Percentiles rank a stretch among this genome's conserved stretches.
Evolutionary conservation across 1,140 invertebrate genomes (phyloP).

Genomic region (Procambarus virginalis): DNA sequence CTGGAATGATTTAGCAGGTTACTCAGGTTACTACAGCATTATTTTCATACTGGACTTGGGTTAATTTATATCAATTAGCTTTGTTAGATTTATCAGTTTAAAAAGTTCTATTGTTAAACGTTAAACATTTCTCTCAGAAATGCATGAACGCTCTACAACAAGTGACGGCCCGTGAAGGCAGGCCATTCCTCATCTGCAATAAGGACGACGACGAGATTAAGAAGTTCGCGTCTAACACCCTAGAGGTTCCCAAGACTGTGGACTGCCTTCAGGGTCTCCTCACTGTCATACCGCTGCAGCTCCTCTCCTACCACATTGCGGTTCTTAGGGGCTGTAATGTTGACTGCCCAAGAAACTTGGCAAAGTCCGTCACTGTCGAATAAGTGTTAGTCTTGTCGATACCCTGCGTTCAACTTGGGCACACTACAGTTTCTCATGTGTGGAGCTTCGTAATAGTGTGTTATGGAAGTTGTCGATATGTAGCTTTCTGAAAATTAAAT

Average conservation of each 20-base stretch:
- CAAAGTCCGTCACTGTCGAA: conserved; percentile 99
- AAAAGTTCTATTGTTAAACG: too few species aligned
- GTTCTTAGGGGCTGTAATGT: conserved; percentile 97
- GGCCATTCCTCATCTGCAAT: conserved; percentile 96
- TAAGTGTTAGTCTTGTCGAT: conserved; percentile 75
- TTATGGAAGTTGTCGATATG: background rate
- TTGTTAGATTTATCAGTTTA: too few species aligned
- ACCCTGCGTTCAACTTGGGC: background rate
- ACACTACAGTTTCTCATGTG: background rate
- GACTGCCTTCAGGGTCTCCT: conserved; percentile 87
- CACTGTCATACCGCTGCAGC: conserved; percentile 73
- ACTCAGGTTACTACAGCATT: too few species aligned
- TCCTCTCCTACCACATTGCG: conserved; percentile 97
- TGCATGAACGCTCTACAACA: conserved; percentile 99
- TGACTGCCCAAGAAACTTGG: conserved; percentile 98
- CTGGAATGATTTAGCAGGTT: too few species aligned
- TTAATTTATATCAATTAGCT: too few species aligned
- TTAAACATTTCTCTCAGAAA: conserved; percentile 79
- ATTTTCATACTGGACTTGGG: too few species aligned
- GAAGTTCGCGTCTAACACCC: conserved; percentile 79
- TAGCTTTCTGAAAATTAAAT: background rate
- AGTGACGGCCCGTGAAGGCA: conserved; percentile 91
- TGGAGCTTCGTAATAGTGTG: too few species aligned
- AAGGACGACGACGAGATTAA: conserved; percentile 92
- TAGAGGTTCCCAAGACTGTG: conserved; percentile 79